Percentiles rank a stretch among this genome's conserved stretches.
Evolutionary conservation across 1,140 invertebrate species (phyloP).

Genomic region (Colletes gigas): DNA sequence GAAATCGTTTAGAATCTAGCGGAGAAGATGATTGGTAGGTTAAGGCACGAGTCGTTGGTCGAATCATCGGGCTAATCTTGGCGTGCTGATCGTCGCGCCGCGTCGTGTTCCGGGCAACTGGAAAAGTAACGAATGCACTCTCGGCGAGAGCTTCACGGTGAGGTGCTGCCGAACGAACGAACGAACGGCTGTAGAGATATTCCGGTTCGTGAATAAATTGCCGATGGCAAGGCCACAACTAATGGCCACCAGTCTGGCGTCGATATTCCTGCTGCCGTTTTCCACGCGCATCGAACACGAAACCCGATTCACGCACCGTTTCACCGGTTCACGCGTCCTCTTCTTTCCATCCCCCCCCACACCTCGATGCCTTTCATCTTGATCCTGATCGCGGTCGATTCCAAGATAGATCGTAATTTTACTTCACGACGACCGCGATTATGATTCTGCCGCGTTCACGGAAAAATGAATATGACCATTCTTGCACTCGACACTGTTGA

Average conservation of each 20-base stretch:
- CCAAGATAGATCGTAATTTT: background rate
- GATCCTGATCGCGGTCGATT: background rate
- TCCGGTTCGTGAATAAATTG: conserved; percentile 58
- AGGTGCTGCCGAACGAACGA: conserved; percentile 39
- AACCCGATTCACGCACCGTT: conserved; percentile 23
- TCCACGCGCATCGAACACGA: conserved; percentile 33
- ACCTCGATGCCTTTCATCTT: background rate
- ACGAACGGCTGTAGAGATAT: conserved; percentile 53
- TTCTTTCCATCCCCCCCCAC: background rate
- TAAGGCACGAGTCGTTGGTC: too few species aligned
- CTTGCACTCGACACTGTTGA: too few species aligned
- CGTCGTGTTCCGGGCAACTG: background rate
- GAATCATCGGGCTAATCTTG: background rate
- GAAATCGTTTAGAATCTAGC: background rate
- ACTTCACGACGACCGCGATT: background rate
- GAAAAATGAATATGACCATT: background rate
- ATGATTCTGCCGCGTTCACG: conserved; percentile 1
- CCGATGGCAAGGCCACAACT: conserved; percentile 61
- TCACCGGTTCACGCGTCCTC: background rate
- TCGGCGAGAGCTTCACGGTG: background rate
- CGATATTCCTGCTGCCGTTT: conserved; percentile 54
- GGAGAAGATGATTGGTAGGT: background rate
- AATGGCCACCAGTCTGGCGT: conserved; percentile 63
- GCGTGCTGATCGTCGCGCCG: background rate
- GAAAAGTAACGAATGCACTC: conserved; percentile 14